Evolutionary conservation across 2,113 vertebrate species (phyloP).

Genomic region (Neolamprologus sp.): DNA sequence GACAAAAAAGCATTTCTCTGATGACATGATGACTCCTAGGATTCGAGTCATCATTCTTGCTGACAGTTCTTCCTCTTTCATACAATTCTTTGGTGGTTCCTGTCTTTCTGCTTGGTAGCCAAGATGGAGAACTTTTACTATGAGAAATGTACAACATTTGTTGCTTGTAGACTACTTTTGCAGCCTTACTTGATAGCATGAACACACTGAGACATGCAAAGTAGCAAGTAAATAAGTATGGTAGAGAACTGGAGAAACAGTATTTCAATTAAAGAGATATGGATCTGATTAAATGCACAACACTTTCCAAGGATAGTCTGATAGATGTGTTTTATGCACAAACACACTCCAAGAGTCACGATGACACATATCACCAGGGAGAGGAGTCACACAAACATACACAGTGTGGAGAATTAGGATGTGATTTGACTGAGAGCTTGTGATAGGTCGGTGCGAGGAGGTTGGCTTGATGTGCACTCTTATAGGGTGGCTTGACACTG

Average conservation of each 20-base stretch:
- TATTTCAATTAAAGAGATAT: not conserved
- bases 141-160: not conserved
- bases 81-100: not conserved
- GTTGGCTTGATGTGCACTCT: not conserved
- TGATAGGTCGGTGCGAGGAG: constrained; percentile 1
- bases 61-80: not conserved
- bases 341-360: not conserved
- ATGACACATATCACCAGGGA: not conserved
- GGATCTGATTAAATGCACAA: constrained; percentile 21
- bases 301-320: not conserved
- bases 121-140: not conserved
- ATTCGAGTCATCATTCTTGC: not conserved
- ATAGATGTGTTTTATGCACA: not conserved
- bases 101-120: not conserved
- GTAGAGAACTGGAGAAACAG: not conserved
- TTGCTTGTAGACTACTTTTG: not conserved
- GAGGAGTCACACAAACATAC: not conserved
- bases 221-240: not conserved
- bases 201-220: not conserved
- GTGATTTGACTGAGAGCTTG: constrained; percentile 15
- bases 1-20: not conserved
- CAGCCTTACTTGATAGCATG: not conserved
- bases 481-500: constrained; percentile 11
- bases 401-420: not conserved
- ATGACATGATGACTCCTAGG: not conserved